Conservation (phyloP, 2,888 invertebrate species). For the Gastracanthus pulcherrimus region DNA sequence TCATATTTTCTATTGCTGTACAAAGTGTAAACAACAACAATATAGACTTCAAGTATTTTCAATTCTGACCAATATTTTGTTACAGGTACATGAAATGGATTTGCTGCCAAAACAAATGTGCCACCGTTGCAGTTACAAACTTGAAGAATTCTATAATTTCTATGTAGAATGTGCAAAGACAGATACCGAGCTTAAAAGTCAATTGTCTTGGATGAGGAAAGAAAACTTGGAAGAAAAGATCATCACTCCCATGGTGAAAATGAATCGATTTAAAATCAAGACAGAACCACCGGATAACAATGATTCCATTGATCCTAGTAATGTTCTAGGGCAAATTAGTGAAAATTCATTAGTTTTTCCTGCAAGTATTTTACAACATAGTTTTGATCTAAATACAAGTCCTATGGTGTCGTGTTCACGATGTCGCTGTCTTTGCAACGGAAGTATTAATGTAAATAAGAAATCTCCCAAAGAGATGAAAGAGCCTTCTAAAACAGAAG, state of each 20-base stretch:
- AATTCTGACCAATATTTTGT: neutral
- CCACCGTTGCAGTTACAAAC: constrained; percentile 73
- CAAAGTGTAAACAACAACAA: neutral
- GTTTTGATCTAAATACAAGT: constrained; percentile 7
- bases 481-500: constrained; percentile 4
- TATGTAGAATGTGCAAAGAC: constrained; percentile 72
- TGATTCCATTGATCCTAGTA: constrained; percentile 15
- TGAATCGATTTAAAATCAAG: constrained; percentile 71
- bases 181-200: constrained; percentile 70
- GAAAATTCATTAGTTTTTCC: constrained; percentile 46
- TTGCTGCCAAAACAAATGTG: constrained; percentile 74
- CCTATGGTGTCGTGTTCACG: constrained; percentile 36
- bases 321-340: constrained; percentile 5
- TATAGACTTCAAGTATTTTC: neutral
- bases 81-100: constrained; percentile 74
- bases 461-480: constrained; percentile 16
- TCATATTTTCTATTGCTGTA: no score
- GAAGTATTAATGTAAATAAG: constrained; percentile 35
- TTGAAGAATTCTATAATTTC: constrained; percentile 73
- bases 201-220: constrained; percentile 74
- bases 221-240: constrained; percentile 61
- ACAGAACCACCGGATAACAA: constrained; percentile 68
- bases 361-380: constrained; percentile 40
- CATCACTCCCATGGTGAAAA: constrained; percentile 72
- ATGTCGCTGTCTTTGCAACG: constrained; percentile 36